Base-by-base conservation (phyloP, 1,140 invertebrate genomes). In the Drosophila grimshawi region DNA sequence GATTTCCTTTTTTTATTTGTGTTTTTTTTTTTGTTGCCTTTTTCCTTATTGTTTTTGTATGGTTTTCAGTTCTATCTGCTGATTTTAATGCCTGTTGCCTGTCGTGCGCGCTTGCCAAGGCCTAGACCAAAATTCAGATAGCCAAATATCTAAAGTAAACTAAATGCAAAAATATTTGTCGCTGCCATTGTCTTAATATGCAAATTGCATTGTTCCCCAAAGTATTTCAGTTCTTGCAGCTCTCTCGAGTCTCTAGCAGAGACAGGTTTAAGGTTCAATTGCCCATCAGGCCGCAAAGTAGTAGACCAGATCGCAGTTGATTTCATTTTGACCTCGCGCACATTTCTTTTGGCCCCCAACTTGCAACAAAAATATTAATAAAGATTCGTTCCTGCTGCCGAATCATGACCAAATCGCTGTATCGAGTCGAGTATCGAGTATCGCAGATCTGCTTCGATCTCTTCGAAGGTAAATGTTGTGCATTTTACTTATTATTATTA, bases 401-500 rank as follows among this genome's bases (percentile, higher is more conserved):
- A 81, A 78, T 86, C 81, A 86, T 86, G 81, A 86, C 72, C 72
- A 68, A 61, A 82, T 82, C 63, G 53, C n/a, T 19, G 43, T 33
- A 43, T 53, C 41, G 39, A 32, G 57, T 69, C 51, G 27, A 11
- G 11, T 3, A 66, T 49, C 52, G 53, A 35, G 32, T 33, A 60
- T 60, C 41, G 46, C 46, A 52, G 60, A 70, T 63, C 51, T 45
- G n/a, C 4, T 30, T 30, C 56, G 56, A 59, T 43, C 41, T 46
- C 5, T 41, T 5, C 19, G 32, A 7, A 19, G 19, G 37, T 33
- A 67, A 68, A 63, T 60, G 45, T 62, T 63, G 63, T 67, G 78
- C 69, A 74, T 79, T 74, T 80, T 85, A 80, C 73, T 85, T 85
- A 86, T 85, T 80, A 85, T 86, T 79, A 85, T 86, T 80, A 81